Evolutionary conservation across 2,888 invertebrate species (phyloP).

Genomic region (Drosophila maculinotata): DNA sequence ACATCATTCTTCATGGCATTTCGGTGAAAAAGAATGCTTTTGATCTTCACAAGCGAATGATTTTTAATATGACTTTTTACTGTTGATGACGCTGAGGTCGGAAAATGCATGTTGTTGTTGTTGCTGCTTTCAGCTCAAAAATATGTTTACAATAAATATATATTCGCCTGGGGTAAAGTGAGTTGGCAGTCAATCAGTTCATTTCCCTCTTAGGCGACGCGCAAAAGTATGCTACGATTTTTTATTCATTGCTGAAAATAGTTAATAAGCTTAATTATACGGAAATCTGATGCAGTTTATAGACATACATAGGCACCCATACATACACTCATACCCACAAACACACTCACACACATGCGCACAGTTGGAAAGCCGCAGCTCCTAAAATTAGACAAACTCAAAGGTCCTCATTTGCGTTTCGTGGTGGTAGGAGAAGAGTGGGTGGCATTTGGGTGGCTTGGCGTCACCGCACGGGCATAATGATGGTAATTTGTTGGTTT

Average conservation of each 20-base stretch:
- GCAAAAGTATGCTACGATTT: conserved; percentile 12
- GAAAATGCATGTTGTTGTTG: conserved; percentile 3
- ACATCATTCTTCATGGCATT: conserved; percentile 77
- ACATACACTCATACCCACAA: conserved; percentile 5
- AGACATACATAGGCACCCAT: not conserved
- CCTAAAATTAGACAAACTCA: conserved; percentile 67
- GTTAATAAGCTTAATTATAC: conserved; percentile 72
- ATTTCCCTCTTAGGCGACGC: conserved; percentile 17
- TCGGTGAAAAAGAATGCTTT: conserved; percentile 83
- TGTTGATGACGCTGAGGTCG: conserved; percentile 45
- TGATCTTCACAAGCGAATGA: conserved; percentile 84
- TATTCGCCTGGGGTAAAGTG: conserved; percentile 46
- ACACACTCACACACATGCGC: conserved; percentile 5
- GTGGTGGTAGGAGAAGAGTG: not conserved
- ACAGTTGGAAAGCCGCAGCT: conserved; percentile 35
- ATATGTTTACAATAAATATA: conserved; percentile 39
- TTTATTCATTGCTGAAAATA: conserved; percentile 18
- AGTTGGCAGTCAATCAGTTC: conserved; percentile 65
- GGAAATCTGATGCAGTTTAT: conserved; percentile 39
- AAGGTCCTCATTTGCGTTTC: conserved; percentile 52
- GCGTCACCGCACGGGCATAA: conserved; percentile 62
- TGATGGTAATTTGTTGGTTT: conserved; percentile 84
- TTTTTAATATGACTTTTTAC: conserved; percentile 83
- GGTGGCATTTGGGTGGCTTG: conserved; percentile 17
- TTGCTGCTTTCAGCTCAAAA: conserved; percentile 23